phyloP scores from a whole-genome alignment of 2,113 vertebrate species.

The Sinocyclocheilus anophthalmus region DNA sequence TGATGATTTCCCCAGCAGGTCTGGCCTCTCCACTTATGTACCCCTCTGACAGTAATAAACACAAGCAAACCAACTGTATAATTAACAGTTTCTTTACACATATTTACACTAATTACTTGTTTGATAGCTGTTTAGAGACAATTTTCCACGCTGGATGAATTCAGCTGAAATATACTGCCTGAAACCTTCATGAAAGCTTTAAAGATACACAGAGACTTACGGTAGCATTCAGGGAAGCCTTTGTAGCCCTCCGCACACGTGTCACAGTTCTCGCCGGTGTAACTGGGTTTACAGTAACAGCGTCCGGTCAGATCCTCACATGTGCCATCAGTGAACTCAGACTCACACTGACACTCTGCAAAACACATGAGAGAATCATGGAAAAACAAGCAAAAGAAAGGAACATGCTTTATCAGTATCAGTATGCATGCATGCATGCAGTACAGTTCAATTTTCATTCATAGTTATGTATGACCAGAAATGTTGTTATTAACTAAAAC shows the following conservation, averaged over 20 bases:
- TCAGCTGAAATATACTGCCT: not conserved
- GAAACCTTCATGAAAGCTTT: not conserved
- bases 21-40: constrained; percentile 81
- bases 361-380: not conserved
- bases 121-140: not conserved
- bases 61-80: not conserved
- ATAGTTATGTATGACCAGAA: too few species aligned
- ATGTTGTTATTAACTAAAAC: too few species aligned
- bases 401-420: too few species aligned
- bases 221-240: constrained; percentile 86
- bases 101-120: not conserved
- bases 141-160: not conserved
- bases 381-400: not conserved
- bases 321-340: constrained; percentile 85
- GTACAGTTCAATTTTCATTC: too few species aligned
- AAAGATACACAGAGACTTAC: constrained; percentile 73
- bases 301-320: constrained; percentile 92
- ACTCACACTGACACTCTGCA: constrained; percentile 85
- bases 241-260: constrained; percentile 83
- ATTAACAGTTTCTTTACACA: not conserved
- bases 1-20: constrained; percentile 90
- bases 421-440: too few species aligned
- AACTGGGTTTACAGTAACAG: constrained; percentile 91
- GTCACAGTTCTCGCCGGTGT: constrained; percentile 82
- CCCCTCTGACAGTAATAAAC: constrained; percentile 62